A percentile compares a stretch with the other conserved stretches of the same genome.
Conservation (phyloP, 2,888 invertebrate species). For the Athalia rosae region DNA sequence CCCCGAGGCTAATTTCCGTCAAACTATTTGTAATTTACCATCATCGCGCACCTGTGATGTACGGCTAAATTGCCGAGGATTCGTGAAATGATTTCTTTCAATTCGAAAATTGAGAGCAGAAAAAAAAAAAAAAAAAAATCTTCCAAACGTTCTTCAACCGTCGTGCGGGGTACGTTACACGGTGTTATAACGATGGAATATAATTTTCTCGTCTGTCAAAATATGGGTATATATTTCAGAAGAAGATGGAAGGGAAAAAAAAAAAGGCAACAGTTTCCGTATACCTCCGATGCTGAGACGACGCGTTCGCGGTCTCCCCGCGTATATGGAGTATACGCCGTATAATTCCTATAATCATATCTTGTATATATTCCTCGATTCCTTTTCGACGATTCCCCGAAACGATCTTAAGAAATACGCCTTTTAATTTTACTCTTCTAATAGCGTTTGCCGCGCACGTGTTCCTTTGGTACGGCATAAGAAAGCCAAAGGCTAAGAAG, state of each 20-base stretch:
- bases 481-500: too few species aligned
- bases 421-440: conserved; percentile 44
- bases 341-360: conserved; percentile 42
- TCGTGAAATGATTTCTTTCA: too few species aligned
- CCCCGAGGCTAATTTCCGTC: conserved; percentile 28
- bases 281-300: too few species aligned
- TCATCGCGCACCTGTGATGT: background rate
- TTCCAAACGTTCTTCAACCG: too few species aligned
- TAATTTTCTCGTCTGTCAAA: background rate
- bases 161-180: too few species aligned
- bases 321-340: background rate
- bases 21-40: conserved; percentile 8
- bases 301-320: too few species aligned
- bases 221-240: background rate
- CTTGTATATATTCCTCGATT: conserved; percentile 39
- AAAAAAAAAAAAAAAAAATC: too few species aligned
- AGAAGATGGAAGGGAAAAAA: background rate
- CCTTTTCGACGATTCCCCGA: conserved; percentile 44
- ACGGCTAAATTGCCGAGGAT: background rate
- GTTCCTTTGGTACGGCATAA: too few species aligned
- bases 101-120: too few species aligned
- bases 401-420: conserved; percentile 44
- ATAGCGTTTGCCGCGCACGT: conserved; percentile 20
- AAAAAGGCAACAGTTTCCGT: too few species aligned
- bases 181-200: background rate